phyloP scores from a whole-genome alignment of 2,797 vertebrate species.

The Arnoldichthys spilopterus region DNA sequence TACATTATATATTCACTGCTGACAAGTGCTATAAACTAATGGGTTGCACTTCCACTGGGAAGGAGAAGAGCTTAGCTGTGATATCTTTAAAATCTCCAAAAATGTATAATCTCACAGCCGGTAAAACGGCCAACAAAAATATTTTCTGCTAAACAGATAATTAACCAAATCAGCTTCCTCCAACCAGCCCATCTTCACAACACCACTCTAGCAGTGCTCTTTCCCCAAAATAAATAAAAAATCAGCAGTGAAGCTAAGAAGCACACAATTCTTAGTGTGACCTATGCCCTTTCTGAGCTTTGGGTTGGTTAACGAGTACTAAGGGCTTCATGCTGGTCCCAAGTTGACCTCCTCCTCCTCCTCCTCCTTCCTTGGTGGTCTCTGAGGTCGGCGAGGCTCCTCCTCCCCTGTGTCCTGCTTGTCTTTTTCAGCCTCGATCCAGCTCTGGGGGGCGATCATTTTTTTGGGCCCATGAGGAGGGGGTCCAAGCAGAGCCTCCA shows the following conservation, averaged over 20 bases:
- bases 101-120: not conserved
- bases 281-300: not conserved
- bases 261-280: not conserved
- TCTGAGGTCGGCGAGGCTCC: conserved; percentile 71
- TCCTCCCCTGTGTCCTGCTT: conserved; percentile 87
- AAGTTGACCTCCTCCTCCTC: conserved; percentile 70
- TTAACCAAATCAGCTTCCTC: not conserved
- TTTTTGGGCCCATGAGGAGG: conserved; percentile 92
- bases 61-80: not conserved
- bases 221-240: not conserved
- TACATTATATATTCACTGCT: too few relatives aligned
- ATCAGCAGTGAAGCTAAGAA: not conserved
- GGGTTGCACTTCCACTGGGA: not conserved
- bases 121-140: not conserved
- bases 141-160: not conserved
- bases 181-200: not conserved
- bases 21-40: not conserved
- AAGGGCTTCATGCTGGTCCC: conserved; percentile 53
- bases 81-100: not conserved
- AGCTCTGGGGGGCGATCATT: conserved; percentile 92
- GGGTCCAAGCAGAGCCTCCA: conserved; percentile 90
- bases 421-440: conserved; percentile 91
- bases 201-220: not conserved
- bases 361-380: conserved; percentile 66
- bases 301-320: not conserved